phyloP scores from a whole-genome alignment of 2,888 invertebrate species.

The Notocelia uddmanniana region DNA sequence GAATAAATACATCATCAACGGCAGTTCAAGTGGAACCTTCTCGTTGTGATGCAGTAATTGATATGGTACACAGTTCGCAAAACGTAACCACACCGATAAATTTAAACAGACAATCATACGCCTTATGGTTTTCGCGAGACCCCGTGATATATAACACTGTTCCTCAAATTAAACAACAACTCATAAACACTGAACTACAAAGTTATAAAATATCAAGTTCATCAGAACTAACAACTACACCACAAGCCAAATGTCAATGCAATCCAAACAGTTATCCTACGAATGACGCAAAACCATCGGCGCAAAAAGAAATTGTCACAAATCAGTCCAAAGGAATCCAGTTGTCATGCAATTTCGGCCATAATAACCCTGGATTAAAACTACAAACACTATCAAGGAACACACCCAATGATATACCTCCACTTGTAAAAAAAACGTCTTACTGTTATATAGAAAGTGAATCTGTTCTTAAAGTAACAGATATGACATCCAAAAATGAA shows the following conservation, averaged over 20 bases:
- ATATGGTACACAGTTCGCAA: conserved; percentile 17
- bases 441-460: conserved; percentile 76
- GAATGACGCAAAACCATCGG: not conserved
- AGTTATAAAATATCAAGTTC: not conserved
- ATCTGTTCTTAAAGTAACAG: conserved; percentile 72
- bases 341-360: conserved; percentile 55
- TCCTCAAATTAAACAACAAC: conserved; percentile 3
- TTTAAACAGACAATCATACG: conserved; percentile 8
- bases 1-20: conserved; percentile 41
- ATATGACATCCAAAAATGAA: conserved; percentile 65
- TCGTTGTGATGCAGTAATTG: conserved; percentile 46
- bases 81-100: not conserved
- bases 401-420: conserved; percentile 54
- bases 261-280: not conserved
- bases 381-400: conserved; percentile 62
- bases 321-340: conserved; percentile 61
- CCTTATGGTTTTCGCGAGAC: conserved; percentile 19
- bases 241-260: conserved; percentile 1
- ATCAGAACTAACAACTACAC: not conserved
- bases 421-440: conserved; percentile 68
- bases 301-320: not conserved
- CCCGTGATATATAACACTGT: not conserved
- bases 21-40: conserved; percentile 16
- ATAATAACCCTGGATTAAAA: conserved; percentile 59
- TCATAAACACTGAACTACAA: not conserved